phyloP scores from a whole-genome alignment of 2,113 vertebrate genomes.

The Syngnathus floridae region DNA sequence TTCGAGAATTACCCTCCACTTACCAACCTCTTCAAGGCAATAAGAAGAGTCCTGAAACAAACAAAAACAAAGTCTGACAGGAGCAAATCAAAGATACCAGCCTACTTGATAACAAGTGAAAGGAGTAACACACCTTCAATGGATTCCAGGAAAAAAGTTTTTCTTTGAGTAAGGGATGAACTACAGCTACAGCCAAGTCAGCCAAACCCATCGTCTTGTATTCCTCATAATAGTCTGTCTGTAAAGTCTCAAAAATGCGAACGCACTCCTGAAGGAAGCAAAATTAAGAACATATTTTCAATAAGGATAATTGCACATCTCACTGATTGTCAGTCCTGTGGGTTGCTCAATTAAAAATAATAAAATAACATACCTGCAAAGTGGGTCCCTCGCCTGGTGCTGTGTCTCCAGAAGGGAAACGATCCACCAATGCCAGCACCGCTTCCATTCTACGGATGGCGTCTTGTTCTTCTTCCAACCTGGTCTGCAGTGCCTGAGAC shows the following conservation, averaged over 20 bases:
- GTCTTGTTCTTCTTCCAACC: slow-evolving; percentile 75
- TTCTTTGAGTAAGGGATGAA: slow-evolving; percentile 88
- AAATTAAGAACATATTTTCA: neutral
- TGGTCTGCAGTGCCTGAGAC: slow-evolving; percentile 75
- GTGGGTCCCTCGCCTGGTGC: slow-evolving; percentile 60
- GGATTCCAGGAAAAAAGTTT: slow-evolving; percentile 90
- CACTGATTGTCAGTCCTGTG: neutral
- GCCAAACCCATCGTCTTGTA: slow-evolving; percentile 85
- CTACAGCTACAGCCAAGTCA: slow-evolving; percentile 85
- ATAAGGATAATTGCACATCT: too few relatives aligned
- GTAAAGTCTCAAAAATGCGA: slow-evolving; percentile 82
- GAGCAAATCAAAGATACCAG: neutral
- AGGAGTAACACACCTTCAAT: slow-evolving; percentile 72
- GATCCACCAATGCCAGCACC: slow-evolving; percentile 85
- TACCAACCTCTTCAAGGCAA: slow-evolving; percentile 82
- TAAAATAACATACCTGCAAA: slow-evolving; percentile 40
- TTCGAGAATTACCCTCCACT: slow-evolving; percentile 91
- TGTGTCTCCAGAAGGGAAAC: slow-evolving; percentile 74
- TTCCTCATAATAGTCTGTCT: slow-evolving; percentile 90
- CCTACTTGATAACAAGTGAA: neutral
- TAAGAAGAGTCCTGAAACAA: slow-evolving; percentile 79
- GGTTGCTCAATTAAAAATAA: neutral
- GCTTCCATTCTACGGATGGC: slow-evolving; percentile 81
- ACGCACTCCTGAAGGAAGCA: slow-evolving; percentile 75
- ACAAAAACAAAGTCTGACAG: neutral